Evolutionary conservation across 2,888 invertebrate species (phyloP).

Genomic region (Oasisia sp.): DNA sequence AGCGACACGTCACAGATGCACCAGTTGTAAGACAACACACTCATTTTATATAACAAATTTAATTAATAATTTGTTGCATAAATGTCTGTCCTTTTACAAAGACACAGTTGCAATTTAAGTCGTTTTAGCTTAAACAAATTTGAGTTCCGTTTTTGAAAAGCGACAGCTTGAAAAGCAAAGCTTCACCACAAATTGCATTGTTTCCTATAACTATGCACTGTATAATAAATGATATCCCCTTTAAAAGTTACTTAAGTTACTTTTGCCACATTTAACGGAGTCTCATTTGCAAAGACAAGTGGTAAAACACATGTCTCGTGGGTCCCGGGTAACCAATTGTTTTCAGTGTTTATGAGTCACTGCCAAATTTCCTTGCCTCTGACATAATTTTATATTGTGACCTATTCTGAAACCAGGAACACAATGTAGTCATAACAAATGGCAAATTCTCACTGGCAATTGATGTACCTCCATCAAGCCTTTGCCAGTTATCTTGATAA

Average conservation of each 20-base stretch:
- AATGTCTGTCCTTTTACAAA: no score
- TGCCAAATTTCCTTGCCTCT: neutral
- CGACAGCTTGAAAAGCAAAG: no score
- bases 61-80: neutral
- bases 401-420: neutral
- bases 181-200: no score
- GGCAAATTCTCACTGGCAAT: neutral
- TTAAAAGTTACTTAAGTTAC: neutral
- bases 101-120: no score
- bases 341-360: neutral
- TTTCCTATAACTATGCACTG: no score
- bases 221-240: no score
- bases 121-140: no score
- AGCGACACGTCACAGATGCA: neutral
- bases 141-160: no score
- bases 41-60: neutral
- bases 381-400: neutral
- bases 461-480: no score
- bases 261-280: neutral
- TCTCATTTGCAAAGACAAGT: neutral
- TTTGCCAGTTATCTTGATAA: no score
- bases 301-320: neutral
- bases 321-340: neutral
- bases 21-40: neutral
- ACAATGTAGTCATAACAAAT: neutral